A percentile compares a stretch with the other conserved stretches of the same genome.
Evolutionary conservation across 2,888 invertebrate species (phyloP).

Genomic region (Fragum fragum): DNA sequence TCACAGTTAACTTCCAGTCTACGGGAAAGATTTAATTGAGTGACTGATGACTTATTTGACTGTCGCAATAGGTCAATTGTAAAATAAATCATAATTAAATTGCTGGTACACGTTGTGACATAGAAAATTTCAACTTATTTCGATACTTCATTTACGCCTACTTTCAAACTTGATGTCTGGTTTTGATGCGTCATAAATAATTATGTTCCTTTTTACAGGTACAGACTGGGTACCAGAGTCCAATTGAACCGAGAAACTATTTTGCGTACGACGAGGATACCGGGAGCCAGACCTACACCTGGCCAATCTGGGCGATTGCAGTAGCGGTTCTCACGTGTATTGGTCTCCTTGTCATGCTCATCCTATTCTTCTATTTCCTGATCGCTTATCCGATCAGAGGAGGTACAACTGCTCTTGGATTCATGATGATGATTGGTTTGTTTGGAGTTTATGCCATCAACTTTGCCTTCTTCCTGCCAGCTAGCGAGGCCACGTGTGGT

Average conservation of each 20-base stretch:
- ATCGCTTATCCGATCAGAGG: slow-evolving; percentile 85
- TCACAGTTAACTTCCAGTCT: no score
- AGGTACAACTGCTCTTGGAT: slow-evolving; percentile 86
- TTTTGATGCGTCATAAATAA: no score
- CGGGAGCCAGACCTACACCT: slow-evolving; percentile 73
- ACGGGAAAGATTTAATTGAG: no score
- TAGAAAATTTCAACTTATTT: no score
- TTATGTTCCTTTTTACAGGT: slow-evolving; percentile 18
- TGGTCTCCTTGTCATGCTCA: slow-evolving; percentile 85
- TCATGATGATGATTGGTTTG: slow-evolving; percentile 87
- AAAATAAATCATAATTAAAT: no score
- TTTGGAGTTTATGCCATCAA: slow-evolving; percentile 87
- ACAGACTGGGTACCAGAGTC: slow-evolving; percentile 51
- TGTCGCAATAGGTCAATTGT: no score
- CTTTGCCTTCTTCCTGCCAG: slow-evolving; percentile 87
- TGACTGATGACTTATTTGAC: no score
- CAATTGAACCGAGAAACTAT: slow-evolving; percentile 79
- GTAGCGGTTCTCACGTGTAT: slow-evolving; percentile 83
- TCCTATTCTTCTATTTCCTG: slow-evolving; percentile 86
- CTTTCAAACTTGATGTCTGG: no score
- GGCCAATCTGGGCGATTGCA: slow-evolving; percentile 84
- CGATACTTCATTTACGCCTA: no score
- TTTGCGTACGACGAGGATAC: slow-evolving; percentile 72
- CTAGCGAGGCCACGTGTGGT: slow-evolving; percentile 86
- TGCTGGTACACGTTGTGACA: no score